Base-by-base conservation (phyloP, 2,797 vertebrate species). In the Ciconia nigra region DNA sequence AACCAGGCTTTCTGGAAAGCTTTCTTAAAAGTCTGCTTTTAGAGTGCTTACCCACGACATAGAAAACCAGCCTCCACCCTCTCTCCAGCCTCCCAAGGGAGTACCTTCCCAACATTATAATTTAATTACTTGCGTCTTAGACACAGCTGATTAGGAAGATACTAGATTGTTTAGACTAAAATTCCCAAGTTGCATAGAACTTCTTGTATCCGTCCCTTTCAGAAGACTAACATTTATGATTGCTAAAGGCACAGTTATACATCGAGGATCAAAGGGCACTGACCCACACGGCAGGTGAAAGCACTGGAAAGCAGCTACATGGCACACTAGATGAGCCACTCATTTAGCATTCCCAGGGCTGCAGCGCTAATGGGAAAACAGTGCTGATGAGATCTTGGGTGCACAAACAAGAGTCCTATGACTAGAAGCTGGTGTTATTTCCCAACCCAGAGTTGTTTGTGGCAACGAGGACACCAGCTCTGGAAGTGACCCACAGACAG, bases 51-150 rank as follows among this genome's bases (percentile, higher is more conserved):
- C 22, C 29, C 35, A 24, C 47, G 37, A 73, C 58, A 47, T 4
- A 49, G 39, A 84, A 92, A 93, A 55, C 0, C 46, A 72, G 19
- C 19, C 65, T 58, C 79, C 46, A 21, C 28, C 29, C 24, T 78
- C 52, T 81, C 62, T 55, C 26, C 54, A 83, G 42, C 13, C 17
- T 84, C 92, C 55, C 77, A 77, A 24, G 42, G 47, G 66, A 82
- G 17, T 42, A 84, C 59, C 59, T 95, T 76, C 12, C 55, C 46
- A n/a, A 15, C 0, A 0, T 66, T 79, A 29, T 37, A 87, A 89
- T 84, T 96, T 86, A 92, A 89, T 92, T 95, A 76, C 54, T 93
- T 86, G 15, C 65, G 76, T 95, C 72, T 93, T 91, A 96, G 89
- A 89, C 82, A 91, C 63, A 94, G 72, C 37, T 90, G 90, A 93